A percentile compares a stretch with the other conserved stretches of the same genome.
These are phyloP conservation scores for Rhombomys opimus DNA, from an alignment of 2,113 vertebrate genomes.

Conservation along the genomic window DNA sequence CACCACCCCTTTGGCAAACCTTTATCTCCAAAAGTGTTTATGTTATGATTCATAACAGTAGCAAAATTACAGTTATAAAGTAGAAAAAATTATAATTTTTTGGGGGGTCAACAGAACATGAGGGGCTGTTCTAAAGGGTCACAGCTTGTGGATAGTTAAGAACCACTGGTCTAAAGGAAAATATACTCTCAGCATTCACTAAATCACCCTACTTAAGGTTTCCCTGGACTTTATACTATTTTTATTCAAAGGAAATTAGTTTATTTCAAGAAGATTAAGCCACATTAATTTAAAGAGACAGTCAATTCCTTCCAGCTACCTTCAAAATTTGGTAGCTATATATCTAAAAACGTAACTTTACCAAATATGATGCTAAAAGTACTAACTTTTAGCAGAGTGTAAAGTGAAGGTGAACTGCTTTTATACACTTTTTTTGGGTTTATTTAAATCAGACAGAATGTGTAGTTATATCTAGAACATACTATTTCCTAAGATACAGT, in stretches of 20 bases:
- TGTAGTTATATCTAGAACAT: neutral
- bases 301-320: neutral
- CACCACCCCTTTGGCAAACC: neutral
- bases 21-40: neutral
- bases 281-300: conserved; percentile 28
- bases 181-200: neutral
- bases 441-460: neutral
- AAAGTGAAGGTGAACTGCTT: conserved; percentile 22
- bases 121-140: neutral
- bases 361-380: neutral
- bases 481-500: neutral
- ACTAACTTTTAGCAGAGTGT: neutral
- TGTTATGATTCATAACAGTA: neutral
- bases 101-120: neutral
- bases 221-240: neutral
- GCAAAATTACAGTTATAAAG: neutral
- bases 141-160: neutral
- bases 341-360: conserved; percentile 34
- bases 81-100: neutral
- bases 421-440: neutral
- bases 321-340: neutral
- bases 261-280: neutral
- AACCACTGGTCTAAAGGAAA: neutral
- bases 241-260: conserved; percentile 32
- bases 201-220: neutral